phyloP scores from a whole-genome alignment of 2,113 vertebrate species.

The Aspidoscelis tigris region DNA sequence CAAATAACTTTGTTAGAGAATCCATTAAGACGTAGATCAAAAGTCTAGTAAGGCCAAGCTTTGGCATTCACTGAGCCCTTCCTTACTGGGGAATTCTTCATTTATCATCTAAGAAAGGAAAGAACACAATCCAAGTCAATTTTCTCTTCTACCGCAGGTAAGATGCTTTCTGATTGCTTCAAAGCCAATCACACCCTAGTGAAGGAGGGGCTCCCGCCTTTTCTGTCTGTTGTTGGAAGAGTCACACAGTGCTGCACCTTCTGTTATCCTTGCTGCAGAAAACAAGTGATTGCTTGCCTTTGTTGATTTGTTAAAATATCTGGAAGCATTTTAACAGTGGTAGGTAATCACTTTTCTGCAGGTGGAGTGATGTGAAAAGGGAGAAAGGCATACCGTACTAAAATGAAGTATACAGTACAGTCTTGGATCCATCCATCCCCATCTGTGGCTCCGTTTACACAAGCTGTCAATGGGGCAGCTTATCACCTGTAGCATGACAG shows the following conservation, averaged over 20 bases:
- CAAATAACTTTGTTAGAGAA: conserved; percentile 34
- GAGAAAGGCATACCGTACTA: background rate
- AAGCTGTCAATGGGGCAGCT: too few species aligned
- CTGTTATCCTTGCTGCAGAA: background rate
- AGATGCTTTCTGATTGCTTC: background rate
- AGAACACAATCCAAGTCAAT: conserved; percentile 45
- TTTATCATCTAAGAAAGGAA: conserved; percentile 54
- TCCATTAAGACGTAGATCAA: conserved; percentile 53
- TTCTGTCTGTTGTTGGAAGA: background rate
- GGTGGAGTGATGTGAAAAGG: background rate
- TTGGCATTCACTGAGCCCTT: conserved; percentile 44
- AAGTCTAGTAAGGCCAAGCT: conserved; percentile 28
- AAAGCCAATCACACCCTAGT: background rate
- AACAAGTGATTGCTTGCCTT: background rate
- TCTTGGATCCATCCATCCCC: too few species aligned
- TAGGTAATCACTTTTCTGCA: background rate
- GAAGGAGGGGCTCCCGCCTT: background rate
- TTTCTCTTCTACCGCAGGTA: background rate
- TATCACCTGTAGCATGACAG: too few species aligned
- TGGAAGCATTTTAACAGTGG: too few species aligned
- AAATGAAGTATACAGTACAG: too few species aligned
- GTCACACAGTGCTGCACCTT: background rate
- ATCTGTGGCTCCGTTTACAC: too few species aligned
- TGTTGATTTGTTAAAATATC: background rate
- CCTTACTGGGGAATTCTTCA: conserved; percentile 50